phyloP scores from a whole-genome alignment of 2,888 invertebrate species.

The Acrocera orbiculus region DNA sequence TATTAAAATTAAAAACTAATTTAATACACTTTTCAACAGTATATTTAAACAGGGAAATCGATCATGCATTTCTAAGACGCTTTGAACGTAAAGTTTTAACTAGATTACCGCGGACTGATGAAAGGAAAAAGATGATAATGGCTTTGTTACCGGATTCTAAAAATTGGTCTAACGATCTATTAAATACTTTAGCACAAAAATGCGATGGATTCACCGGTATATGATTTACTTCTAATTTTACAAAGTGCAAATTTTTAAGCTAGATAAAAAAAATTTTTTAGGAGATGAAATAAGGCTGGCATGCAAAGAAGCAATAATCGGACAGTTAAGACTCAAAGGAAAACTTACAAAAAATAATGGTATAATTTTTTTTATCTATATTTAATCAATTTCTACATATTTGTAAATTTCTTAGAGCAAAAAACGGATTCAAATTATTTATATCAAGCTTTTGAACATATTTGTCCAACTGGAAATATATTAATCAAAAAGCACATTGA shows the following conservation, averaged over 20 bases:
- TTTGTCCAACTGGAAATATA: conserved; percentile 35
- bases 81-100: conserved; percentile 75
- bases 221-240: background rate
- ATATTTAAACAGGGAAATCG: conserved; percentile 50
- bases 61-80: conserved; percentile 69
- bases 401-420: too few relatives aligned
- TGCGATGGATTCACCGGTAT: conserved; percentile 68
- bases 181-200: conserved; percentile 33
- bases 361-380: background rate
- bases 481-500: conserved; percentile 38
- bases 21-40: background rate
- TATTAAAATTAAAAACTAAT: background rate
- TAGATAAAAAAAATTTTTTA: conserved; percentile 49
- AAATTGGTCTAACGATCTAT: conserved; percentile 14
- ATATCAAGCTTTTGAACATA: conserved; percentile 21
- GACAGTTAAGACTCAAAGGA: conserved; percentile 40
- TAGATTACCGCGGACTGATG: conserved; percentile 50
- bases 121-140: conserved; percentile 50
- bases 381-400: background rate
- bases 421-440: conserved; percentile 8
- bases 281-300: conserved; percentile 73
- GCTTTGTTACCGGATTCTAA: conserved; percentile 36
- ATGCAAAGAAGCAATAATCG: conserved; percentile 81
- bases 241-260: too few relatives aligned
- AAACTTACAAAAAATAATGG: background rate